phyloP scores from a whole-genome alignment of 2,113 vertebrate genomes.

The Cromileptes altivelis region DNA sequence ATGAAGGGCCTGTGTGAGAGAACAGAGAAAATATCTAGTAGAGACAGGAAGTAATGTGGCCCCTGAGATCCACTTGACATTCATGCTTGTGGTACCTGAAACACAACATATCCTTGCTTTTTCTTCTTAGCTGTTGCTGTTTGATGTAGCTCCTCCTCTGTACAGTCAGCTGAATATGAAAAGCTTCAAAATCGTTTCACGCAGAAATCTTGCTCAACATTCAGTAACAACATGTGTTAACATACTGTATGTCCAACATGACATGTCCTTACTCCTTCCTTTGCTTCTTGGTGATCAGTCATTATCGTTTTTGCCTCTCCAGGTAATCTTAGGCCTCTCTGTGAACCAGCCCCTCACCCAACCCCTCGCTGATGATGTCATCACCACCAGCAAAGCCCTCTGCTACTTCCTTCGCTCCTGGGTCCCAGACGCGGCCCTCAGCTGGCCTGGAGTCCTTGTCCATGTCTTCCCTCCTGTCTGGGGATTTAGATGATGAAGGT shows the following conservation, averaged over 20 bases:
- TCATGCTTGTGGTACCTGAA: background rate
- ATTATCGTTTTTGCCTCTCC: background rate
- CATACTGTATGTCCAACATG: too few relatives aligned
- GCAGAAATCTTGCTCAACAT: too few relatives aligned
- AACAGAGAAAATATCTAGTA: background rate
- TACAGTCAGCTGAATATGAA: background rate
- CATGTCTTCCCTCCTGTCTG: conserved; percentile 82
- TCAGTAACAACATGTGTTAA: too few relatives aligned
- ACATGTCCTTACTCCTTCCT: background rate
- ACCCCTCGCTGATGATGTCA: conserved; percentile 66
- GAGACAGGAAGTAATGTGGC: background rate
- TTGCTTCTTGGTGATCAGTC: background rate
- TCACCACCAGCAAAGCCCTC: conserved; percentile 46
- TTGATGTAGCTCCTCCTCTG: background rate
- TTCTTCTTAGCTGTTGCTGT: background rate
- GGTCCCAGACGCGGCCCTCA: conserved; percentile 12
- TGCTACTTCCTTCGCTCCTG: background rate
- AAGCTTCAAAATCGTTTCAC: too few relatives aligned
- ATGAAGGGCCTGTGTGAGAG: background rate
- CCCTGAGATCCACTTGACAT: background rate
- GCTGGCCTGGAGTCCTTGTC: conserved; percentile 81
- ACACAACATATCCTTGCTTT: background rate
- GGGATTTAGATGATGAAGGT: conserved; percentile 76
- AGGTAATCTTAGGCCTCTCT: conserved; percentile 68
- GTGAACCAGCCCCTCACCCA: conserved; percentile 25